A percentile compares a stretch with the other conserved stretches of the same genome.
Conservation (phyloP, 2,888 invertebrate genomes). For the Archips crataeganus region DNA sequence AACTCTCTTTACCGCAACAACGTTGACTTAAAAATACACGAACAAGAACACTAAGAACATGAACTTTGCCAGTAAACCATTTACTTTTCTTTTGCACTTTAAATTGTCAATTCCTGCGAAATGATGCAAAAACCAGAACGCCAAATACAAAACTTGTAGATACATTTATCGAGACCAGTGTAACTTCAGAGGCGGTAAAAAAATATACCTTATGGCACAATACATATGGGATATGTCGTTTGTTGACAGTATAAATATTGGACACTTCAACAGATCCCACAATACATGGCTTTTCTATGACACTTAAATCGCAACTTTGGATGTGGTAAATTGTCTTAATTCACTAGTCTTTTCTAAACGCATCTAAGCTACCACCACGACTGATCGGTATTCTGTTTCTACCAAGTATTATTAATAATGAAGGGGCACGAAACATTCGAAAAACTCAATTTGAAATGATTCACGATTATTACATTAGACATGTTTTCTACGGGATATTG, state of each 20-base stretch:
- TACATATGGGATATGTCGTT: background rate
- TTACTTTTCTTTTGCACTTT: too few species aligned
- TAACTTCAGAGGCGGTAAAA: background rate
- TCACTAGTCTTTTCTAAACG: background rate
- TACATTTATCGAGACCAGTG: slow-evolving; percentile 1
- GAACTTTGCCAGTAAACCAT: too few species aligned
- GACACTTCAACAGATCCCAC: background rate
- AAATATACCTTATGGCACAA: slow-evolving; percentile 10
- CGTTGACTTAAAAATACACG: too few species aligned
- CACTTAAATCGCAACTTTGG: slow-evolving; percentile 8
- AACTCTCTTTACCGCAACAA: too few species aligned
- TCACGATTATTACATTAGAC: too few species aligned
- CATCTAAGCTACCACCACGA: background rate
- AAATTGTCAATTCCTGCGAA: background rate
- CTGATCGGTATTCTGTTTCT: background rate
- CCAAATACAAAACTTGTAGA: background rate
- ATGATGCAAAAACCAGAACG: slow-evolving; percentile 7
- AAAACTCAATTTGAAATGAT: too few species aligned
- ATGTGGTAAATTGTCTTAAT: background rate
- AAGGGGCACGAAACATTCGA: too few species aligned
- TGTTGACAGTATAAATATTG: background rate
- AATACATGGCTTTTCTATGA: slow-evolving; percentile 23
- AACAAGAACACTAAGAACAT: too few species aligned
- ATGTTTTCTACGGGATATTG: too few species aligned
- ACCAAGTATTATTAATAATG: background rate